Evolutionary conservation across 2,888 invertebrate genomes (phyloP).

Genomic region (Amphipoea lucens): DNA sequence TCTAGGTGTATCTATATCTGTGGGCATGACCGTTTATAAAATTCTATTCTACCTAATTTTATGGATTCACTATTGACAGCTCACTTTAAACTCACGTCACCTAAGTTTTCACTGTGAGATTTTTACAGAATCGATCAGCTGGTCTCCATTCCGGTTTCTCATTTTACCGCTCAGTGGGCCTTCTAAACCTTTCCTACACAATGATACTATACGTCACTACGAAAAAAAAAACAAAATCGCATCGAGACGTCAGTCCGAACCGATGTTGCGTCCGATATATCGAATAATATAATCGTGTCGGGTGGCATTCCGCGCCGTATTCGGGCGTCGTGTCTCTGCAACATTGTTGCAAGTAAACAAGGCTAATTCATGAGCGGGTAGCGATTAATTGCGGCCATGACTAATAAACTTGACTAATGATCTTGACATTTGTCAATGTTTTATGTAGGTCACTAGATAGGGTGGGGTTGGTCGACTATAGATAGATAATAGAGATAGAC

Average conservation of each 20-base stretch:
- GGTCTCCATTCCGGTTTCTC: not conserved
- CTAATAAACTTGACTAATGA: not conserved
- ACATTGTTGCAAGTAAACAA: conserved; percentile 76
- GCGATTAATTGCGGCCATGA: conserved; percentile 39
- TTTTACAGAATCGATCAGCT: too few relatives aligned
- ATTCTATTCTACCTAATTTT: too few relatives aligned
- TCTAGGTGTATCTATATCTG: too few relatives aligned
- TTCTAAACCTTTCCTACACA: not conserved
- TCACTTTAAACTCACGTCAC: too few relatives aligned
- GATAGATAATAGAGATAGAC: too few relatives aligned
- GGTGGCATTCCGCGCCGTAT: conserved; percentile 76
- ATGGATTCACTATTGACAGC: too few relatives aligned
- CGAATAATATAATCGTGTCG: conserved; percentile 68
- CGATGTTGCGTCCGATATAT: conserved; percentile 24
- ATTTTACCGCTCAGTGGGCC: not conserved
- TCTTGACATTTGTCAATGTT: not conserved
- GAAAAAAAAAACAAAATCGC: conserved; percentile 11
- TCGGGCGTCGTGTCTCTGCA: conserved; percentile 70
- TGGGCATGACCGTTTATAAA: too few relatives aligned
- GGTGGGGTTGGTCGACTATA: too few relatives aligned
- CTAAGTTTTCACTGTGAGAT: too few relatives aligned
- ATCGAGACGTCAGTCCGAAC: conserved; percentile 16
- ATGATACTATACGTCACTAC: not conserved
- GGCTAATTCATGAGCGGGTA: conserved; percentile 57
- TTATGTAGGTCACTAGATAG: not conserved